Evolutionary conservation across 2,888 invertebrate species (phyloP), one percentile per base, ranked within the genome.

Genomic region (Drosophila leonis): DNA sequence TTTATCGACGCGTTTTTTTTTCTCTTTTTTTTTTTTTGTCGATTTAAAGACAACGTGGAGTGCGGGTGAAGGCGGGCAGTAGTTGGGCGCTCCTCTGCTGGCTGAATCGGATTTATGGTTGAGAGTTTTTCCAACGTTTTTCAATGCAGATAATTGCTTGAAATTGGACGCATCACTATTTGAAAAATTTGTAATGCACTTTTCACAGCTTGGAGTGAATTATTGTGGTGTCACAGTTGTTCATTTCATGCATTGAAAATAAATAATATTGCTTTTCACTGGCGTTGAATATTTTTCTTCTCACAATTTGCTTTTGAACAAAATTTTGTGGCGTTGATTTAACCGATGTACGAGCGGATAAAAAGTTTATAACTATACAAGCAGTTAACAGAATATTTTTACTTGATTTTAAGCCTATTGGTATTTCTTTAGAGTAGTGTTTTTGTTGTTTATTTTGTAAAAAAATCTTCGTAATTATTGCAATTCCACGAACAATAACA

Each of bases 401-500:
- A 80, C 80, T 84, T 77, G 78, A 69, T 75, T 67, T 80, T 83
- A 80, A 82, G 66, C 82, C 75, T 75, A 87, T 81, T 82, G 86
- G 78, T 78, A 80, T 79, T 77, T 75, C 80, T 73, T 82, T 80
- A 78, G 72, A 76, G 80, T 77, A 78, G 65, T 80, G 81, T 83
- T 90, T 90, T 85, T 82, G 82, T 82, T 83, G 80, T 87, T 88
- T 84, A 91, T 83, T 89, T 90, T 90, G 83, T 89, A 91, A 85
- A 90, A 91, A 91, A 91, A 90, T 88, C 83, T 84, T 86, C 82
- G 85, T 83, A 90, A 83, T 82, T 89, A 88, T 86, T 87, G 85
- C 90, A 92, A 88, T 92, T 91, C 90, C 96, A 98, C 98, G 98
- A 98, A 98, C 97, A 98, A 98, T 98, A 98, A 97, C 97, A 96